Evolutionary conservation across 2,797 vertebrate species (phyloP).

Genomic region (Phoebastria nigripes): DNA sequence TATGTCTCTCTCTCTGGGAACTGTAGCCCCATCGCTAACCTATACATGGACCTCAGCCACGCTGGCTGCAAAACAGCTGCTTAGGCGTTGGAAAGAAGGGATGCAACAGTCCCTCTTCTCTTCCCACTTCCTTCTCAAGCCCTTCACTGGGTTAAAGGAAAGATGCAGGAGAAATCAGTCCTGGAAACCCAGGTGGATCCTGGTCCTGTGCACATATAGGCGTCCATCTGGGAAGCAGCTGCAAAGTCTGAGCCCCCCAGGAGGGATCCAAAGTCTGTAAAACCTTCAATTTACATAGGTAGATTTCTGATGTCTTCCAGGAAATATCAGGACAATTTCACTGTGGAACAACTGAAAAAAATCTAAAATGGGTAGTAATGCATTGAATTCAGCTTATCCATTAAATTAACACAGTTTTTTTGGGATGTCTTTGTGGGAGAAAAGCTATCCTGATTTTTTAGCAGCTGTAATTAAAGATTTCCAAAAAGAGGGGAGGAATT

Average conservation of each 20-base stretch:
- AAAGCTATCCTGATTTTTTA: background rate
- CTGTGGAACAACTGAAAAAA: background rate
- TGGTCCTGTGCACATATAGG: background rate
- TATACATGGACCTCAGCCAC: background rate
- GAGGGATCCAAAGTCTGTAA: background rate
- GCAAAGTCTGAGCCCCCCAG: background rate
- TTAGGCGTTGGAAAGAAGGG: background rate
- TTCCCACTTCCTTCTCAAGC: background rate
- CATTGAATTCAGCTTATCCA: background rate
- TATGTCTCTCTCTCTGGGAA: background rate
- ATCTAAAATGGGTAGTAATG: background rate
- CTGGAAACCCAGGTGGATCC: background rate
- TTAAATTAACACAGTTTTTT: background rate
- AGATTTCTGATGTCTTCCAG: background rate
- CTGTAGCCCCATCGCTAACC: background rate
- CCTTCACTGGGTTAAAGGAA: background rate
- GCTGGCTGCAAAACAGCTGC: background rate
- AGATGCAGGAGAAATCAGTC: background rate
- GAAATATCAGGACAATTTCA: background rate
- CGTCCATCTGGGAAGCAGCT: background rate
- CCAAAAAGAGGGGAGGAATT: background rate
- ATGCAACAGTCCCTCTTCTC: background rate
- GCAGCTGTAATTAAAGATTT: background rate
- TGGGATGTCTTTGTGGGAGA: background rate
- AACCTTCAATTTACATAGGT: background rate